Conservation (phyloP, 2,797 vertebrate species). For the Artibeus lituratus region DNA sequence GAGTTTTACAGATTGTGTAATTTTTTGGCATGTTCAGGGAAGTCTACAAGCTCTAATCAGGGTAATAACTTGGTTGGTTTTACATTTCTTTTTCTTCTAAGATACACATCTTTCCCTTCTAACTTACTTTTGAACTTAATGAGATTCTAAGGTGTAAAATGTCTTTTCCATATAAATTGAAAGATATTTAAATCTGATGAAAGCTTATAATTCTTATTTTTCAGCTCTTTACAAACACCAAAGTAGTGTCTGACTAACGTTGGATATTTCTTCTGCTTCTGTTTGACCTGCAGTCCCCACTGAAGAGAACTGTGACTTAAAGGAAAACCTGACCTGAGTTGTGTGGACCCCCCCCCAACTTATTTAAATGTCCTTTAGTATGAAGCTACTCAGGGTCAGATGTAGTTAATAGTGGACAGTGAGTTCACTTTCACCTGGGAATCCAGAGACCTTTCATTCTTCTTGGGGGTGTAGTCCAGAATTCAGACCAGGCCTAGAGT, state of each 20-base stretch:
- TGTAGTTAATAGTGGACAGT: background rate
- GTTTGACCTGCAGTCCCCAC: background rate
- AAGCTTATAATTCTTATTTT: background rate
- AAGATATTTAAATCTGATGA: background rate
- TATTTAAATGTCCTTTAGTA: background rate
- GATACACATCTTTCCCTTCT: background rate
- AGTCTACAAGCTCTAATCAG: background rate
- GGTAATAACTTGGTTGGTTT: background rate
- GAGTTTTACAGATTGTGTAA: background rate
- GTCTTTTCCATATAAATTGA: background rate
- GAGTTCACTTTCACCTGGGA: background rate
- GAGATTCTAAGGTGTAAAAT: background rate
- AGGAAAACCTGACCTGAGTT: background rate
- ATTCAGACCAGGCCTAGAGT: background rate
- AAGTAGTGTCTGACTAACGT: background rate
- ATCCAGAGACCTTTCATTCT: background rate
- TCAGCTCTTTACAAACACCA: background rate
- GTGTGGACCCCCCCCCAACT: background rate
- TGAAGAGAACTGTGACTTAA: background rate
- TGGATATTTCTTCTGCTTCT: background rate
- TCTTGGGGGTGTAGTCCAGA: background rate
- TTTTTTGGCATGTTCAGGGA: slow-evolving; percentile 4
- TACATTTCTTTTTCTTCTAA: background rate
- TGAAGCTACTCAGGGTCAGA: background rate
- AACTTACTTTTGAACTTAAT: slow-evolving; percentile 4